phyloP scores from a whole-genome alignment of 2,113 vertebrate species.

The Orcinus orca region DNA sequence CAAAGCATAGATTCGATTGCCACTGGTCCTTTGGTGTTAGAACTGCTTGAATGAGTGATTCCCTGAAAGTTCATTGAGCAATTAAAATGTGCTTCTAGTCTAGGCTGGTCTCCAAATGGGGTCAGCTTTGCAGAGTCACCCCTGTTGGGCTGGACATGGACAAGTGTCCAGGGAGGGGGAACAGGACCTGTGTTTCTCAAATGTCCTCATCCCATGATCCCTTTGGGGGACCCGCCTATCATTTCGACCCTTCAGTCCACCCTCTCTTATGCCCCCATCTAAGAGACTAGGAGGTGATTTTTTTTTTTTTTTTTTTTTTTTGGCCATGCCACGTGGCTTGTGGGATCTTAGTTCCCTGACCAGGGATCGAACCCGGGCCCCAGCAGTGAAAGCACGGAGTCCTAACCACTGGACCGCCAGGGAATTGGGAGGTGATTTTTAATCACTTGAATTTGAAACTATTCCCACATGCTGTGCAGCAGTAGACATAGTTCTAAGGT shows the following conservation, averaged over 20 bases:
- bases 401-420: too few relatives aligned
- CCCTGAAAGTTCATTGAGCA: not conserved
- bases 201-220: not conserved
- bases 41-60: not conserved
- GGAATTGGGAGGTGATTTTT: not conserved
- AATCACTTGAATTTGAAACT: not conserved
- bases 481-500: not conserved
- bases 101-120: not conserved
- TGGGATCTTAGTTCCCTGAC: too few relatives aligned
- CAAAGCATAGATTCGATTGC: not conserved
- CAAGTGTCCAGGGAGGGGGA: not conserved
- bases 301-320: not conserved
- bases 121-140: not conserved
- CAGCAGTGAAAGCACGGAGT: too few relatives aligned
- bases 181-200: not conserved
- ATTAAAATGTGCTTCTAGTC: not conserved
- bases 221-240: too few relatives aligned
- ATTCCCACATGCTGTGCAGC: not conserved
- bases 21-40: not conserved
- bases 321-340: too few relatives aligned
- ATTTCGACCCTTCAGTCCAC: not conserved
- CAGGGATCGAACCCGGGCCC: too few relatives aligned
- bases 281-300: not conserved
- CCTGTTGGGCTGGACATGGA: too few relatives aligned
- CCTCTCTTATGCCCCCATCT: not conserved